Base-by-base conservation (phyloP, 2,797 vertebrate genomes). In the Bufotes viridis region DNA sequence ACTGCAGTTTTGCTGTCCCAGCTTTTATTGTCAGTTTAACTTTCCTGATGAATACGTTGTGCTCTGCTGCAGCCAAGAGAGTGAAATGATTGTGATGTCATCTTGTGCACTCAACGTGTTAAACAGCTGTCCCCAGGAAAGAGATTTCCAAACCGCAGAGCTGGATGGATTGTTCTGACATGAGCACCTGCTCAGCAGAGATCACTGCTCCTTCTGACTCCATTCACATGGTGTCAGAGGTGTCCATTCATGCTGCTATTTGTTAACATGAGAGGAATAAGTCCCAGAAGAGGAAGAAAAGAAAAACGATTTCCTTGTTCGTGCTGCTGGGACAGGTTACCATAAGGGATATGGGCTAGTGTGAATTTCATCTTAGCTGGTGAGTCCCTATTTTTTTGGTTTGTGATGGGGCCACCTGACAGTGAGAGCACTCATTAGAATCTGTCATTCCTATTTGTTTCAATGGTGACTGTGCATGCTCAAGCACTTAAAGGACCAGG, bases 21-120 rank as follows among this genome's bases (percentile, higher is more conserved):
- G 55, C 18, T 82, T 75, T 82, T 63, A 81, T n/a, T 81, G 87
- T 82, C 55, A 26, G 74, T 79, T 72, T 85, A 58, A 80, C 53
- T 79, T 51, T 51, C 22, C 22, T 80, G 34, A n/a, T 80, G 57
- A 74, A 80, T 74, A 81, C 34, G 22, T 65, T n/a, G 18, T 14
- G 34, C 34, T 78, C 9, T 1, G 1, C 51, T n/a, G 51, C 49
- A 78, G 75, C 75, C 75, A 78, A 55, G 75, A 49, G 58, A 65
- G 49, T 74, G 42, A 75, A 75, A 14, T 14, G 49, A 78, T 78
- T 7, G 75, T 51, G 75, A 49, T 78, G 75, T 55, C 75, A 55
- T 78, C 51, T 55, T 55, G 22, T 78, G 18, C 22, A 13, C 22
- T 24, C 49, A 78, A 78, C 75, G 24, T 78, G 75, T 53, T n/a